These are phyloP conservation scores for Aphelenchoides avenae DNA, from an alignment of 1,140 invertebrate species.

Conservation along the genomic window DNA sequence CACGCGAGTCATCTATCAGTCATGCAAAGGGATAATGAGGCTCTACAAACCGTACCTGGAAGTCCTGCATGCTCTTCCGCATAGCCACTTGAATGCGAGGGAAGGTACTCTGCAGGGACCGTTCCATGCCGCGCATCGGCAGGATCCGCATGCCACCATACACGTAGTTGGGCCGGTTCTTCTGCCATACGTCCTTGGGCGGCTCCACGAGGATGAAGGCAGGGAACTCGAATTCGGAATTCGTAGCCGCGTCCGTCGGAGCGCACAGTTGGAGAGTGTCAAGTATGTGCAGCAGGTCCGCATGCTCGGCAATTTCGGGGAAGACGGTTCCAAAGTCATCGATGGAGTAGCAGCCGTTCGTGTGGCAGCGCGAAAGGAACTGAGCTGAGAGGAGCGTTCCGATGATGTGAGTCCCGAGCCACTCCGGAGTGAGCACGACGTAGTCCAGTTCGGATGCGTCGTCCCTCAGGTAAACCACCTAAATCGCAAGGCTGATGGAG, in stretches of 20 bases:
- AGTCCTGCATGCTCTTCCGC: slow-evolving; percentile 65
- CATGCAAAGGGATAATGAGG: too few relatives aligned
- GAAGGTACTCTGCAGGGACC: slow-evolving; percentile 54
- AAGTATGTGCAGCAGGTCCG: slow-evolving; percentile 69
- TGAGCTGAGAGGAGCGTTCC: slow-evolving; percentile 71
- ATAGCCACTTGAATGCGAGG: slow-evolving; percentile 67
- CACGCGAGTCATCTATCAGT: background rate
- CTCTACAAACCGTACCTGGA: slow-evolving; percentile 59
- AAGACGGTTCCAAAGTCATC: slow-evolving; percentile 75
- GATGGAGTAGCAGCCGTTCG: slow-evolving; percentile 72
- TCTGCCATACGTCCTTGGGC: slow-evolving; percentile 71
- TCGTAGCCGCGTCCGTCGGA: slow-evolving; percentile 71
- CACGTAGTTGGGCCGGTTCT: slow-evolving; percentile 66
- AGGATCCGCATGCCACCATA: slow-evolving; percentile 69
- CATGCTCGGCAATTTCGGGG: slow-evolving; percentile 70
- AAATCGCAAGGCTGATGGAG: slow-evolving; percentile 24
- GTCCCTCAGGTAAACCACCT: slow-evolving; percentile 64
- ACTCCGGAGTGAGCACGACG: slow-evolving; percentile 71
- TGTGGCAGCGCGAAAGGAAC: slow-evolving; percentile 67
- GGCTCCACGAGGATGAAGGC: slow-evolving; percentile 73
- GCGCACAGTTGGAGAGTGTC: slow-evolving; percentile 72
- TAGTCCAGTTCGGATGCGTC: slow-evolving; percentile 66
- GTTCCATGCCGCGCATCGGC: slow-evolving; percentile 56
- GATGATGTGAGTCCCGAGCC: slow-evolving; percentile 71
- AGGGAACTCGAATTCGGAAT: slow-evolving; percentile 76